Evolutionary conservation across 2,113 vertebrate genomes (phyloP), one percentile per base, ranked within the genome.

Genomic region (Elanoides forficatus): DNA sequence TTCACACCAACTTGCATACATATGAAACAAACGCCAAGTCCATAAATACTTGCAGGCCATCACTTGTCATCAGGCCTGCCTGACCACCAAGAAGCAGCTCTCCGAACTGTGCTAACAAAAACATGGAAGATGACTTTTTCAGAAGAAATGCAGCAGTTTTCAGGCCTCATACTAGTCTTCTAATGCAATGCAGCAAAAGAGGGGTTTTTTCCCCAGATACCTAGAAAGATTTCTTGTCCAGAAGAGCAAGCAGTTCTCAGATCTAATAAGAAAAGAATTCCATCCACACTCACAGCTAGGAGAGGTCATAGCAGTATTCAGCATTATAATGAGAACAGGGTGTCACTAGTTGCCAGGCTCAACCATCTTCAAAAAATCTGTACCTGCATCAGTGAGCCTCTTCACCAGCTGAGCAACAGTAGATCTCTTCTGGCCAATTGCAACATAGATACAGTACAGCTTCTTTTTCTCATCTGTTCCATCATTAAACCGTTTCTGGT

Each of bases 331-430:
- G 3, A 71, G 11, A 90, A 75, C 14, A 75, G 5, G 7, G 40
- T 38, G 15, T 7, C 26, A 59, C 7, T 10, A 38, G 15, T 1
- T 56, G 11, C 30, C 56, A 67, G 26, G 27, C 36, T 75, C 10
- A 83, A 15, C 9, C 8, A 30, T 2, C 40, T 78, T 3, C 45
- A 66, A 38, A 38, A 25, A 60, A 68, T 32, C 48, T 12, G 15
- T 97, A 99, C 98, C 98, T 62, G 99, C 98, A 70, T 99, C 99
- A 55, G 99, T 99, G 11, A 99, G 98, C 97, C 99, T 99, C 98
- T 99, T 99, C 45, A 99, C 99, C 96, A 99, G 98, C 98, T 99
- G 99, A 86, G 99, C 99, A 94, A 99, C 99, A 6, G 99, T 99
- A 83, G 99, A 99, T 55, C 99, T 98, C 97, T 99, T 99, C 97